Conservation (phyloP, 2,113 vertebrate genomes). For the Pipa parva region DNA sequence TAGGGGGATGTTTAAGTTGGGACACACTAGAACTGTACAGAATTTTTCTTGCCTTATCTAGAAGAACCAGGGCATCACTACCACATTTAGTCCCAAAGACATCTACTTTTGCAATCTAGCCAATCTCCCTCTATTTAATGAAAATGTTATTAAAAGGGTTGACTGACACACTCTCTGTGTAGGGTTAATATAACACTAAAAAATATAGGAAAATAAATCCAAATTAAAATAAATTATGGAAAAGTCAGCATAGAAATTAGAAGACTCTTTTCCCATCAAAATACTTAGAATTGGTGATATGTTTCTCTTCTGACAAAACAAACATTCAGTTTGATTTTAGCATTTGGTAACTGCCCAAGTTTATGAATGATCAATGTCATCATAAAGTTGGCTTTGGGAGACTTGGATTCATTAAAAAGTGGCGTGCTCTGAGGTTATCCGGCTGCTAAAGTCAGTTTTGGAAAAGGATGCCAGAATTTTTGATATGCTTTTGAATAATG, state of each 20-base stretch:
- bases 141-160: too few relatives aligned
- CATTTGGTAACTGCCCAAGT: slow-evolving; percentile 1
- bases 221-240: slow-evolving; percentile 3
- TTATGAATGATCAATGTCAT: slow-evolving; percentile 28
- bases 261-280: slow-evolving; percentile 2
- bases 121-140: neutral
- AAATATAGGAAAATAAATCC: neutral
- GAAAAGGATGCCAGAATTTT: slow-evolving; percentile 7
- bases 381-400: slow-evolving; percentile 6
- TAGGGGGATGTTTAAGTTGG: too few relatives aligned
- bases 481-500: slow-evolving; percentile 23
- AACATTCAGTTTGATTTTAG: slow-evolving; percentile 11
- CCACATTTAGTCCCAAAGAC: too few relatives aligned
- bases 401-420: slow-evolving; percentile 16
- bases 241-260: neutral
- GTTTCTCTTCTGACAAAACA: slow-evolving; percentile 8
- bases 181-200: neutral
- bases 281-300: neutral
- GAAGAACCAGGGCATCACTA: too few relatives aligned
- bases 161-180: too few relatives aligned
- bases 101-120: neutral
- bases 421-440: slow-evolving; percentile 19
- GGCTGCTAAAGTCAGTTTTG: slow-evolving; percentile 6
- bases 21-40: too few relatives aligned
- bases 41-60: too few relatives aligned